Evolutionary conservation across 2,888 invertebrate genomes (phyloP).

Genomic region (Diadegma fenestrale): DNA sequence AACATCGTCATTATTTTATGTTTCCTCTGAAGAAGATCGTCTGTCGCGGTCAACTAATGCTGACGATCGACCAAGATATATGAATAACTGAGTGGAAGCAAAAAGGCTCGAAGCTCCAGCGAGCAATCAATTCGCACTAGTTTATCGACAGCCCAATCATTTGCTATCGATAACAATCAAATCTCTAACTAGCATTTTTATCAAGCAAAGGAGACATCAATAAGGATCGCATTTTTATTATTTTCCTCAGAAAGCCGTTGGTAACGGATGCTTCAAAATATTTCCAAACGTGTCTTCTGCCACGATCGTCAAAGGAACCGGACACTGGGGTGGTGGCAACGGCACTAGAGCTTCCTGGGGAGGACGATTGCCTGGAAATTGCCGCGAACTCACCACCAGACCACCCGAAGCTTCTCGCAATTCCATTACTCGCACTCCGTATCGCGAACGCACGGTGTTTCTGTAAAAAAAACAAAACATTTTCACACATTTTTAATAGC

Average conservation of each 20-base stretch:
- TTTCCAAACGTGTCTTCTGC: conserved; percentile 90
- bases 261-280: conserved; percentile 88
- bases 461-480: conserved; percentile 69
- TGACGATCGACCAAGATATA: conserved; percentile 37
- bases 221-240: conserved; percentile 21
- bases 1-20: conserved; percentile 2
- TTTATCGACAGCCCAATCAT: conserved; percentile 28
- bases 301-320: conserved; percentile 86
- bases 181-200: conserved; percentile 41
- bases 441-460: conserved; percentile 81
- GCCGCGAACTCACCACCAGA: conserved; percentile 82
- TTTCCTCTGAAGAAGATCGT: conserved; percentile 12
- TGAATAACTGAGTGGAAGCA: conserved; percentile 41
- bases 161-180: conserved; percentile 21
- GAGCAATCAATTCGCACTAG: conserved; percentile 41
- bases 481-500: neutral
- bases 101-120: conserved; percentile 45
- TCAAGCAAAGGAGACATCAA: conserved; percentile 39
- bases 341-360: conserved; percentile 82
- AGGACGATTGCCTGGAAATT: conserved; percentile 81
- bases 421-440: conserved; percentile 82
- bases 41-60: conserved; percentile 21
- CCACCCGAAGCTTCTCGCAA: conserved; percentile 81
- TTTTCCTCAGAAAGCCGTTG: conserved; percentile 84
- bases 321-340: conserved; percentile 79